A percentile compares a stretch with the other conserved stretches of the same genome.
These are phyloP conservation scores for Bergia puertoricense DNA, from an alignment of 92 coral and sea anemone species.

Conservation along the genomic window DNA sequence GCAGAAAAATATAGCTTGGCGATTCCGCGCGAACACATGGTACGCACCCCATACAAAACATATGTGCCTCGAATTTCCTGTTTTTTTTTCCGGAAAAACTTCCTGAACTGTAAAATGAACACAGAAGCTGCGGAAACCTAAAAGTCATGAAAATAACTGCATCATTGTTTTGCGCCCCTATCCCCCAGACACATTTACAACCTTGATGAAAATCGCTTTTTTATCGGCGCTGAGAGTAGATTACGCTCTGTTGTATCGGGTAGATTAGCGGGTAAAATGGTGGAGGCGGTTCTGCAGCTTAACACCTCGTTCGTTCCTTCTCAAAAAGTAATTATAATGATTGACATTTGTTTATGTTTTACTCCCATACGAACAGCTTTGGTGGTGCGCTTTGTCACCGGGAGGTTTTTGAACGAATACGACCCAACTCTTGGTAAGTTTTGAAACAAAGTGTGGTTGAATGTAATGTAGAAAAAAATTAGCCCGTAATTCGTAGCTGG, in stretches of 20 bases:
- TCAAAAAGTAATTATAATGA: constrained; percentile 61
- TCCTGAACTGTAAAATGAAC: not conserved
- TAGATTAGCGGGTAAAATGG: not conserved
- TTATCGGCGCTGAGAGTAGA: not conserved
- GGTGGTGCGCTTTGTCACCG: constrained; percentile 96
- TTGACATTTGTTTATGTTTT: constrained; percentile 51
- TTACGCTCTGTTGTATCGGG: not conserved
- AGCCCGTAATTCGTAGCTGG: too few relatives aligned
- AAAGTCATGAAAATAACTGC: not conserved
- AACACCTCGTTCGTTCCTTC: constrained; percentile 43
- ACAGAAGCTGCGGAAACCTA: not conserved
- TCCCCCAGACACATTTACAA: not conserved
- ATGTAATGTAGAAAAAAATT: too few relatives aligned
- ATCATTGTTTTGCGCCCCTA: not conserved
- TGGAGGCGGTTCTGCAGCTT: not conserved
- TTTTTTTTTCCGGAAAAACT: not conserved
- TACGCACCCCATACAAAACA: not conserved
- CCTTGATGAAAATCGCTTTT: not conserved
- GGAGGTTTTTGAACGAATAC: constrained; percentile 91
- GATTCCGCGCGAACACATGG: not conserved
- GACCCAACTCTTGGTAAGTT: constrained; percentile 96
- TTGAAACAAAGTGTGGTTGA: not conserved
- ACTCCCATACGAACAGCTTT: constrained; percentile 64
- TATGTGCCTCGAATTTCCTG: constrained; percentile 7
- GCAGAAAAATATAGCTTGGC: not conserved